Evolutionary conservation across 2,797 vertebrate genomes (phyloP).

Genomic region (Geotria australis): DNA sequence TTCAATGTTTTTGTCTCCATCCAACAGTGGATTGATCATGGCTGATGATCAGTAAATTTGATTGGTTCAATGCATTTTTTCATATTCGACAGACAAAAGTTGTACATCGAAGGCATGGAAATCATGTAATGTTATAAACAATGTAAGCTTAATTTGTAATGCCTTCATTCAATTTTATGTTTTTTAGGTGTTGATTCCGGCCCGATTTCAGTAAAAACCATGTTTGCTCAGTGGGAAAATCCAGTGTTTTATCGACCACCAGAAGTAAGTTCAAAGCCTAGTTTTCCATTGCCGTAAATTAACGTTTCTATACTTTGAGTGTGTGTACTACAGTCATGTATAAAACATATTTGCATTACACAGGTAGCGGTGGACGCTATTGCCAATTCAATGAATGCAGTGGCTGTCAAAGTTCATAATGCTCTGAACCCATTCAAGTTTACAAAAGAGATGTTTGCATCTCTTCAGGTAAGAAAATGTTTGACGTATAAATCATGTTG

Average conservation of each 20-base stretch:
- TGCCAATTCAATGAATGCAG: not conserved
- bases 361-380: not conserved
- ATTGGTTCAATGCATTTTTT: no score
- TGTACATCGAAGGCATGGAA: no score
- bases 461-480: constrained; percentile 36
- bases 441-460: constrained; percentile 77
- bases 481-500: no score
- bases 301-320: not conserved
- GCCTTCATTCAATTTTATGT: no score
- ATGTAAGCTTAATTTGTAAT: no score
- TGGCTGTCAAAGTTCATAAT: constrained; percentile 76
- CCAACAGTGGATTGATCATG: no score
- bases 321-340: not conserved
- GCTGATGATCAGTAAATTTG: no score
- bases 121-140: no score
- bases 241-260: constrained; percentile 53
- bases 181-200: no score
- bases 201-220: not conserved
- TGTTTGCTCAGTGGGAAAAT: constrained; percentile 66
- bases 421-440: constrained; percentile 74
- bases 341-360: not conserved
- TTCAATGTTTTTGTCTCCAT: no score
- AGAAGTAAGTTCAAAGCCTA: constrained; percentile 14
- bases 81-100: no score
- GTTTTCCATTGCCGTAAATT: not conserved